A percentile compares a stretch with the other conserved stretches of the same genome.
Conservation (phyloP, 2,797 vertebrate genomes). For the Centroberyx gerrardi region DNA sequence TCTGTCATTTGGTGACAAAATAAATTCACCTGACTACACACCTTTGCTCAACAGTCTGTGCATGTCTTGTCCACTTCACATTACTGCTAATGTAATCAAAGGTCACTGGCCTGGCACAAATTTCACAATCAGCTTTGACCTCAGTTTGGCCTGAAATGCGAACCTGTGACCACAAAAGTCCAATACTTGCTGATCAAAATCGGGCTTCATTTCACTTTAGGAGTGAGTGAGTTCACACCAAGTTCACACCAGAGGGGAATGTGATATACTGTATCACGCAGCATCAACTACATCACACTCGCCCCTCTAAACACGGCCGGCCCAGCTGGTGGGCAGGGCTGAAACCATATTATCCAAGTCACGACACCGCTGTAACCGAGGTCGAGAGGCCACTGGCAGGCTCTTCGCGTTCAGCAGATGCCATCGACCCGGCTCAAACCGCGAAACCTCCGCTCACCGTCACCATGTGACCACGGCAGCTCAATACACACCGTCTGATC, state of each 20-base stretch:
- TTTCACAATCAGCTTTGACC: not conserved
- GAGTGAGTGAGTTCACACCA: too few species aligned
- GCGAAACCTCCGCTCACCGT: slow-evolving; percentile 1
- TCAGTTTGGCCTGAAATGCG: not conserved
- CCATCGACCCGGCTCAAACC: slow-evolving; percentile 34
- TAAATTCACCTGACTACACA: not conserved
- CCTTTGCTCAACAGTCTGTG: not conserved
- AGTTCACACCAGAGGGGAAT: not conserved
- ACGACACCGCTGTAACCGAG: not conserved
- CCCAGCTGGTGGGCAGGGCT: slow-evolving; percentile 43
- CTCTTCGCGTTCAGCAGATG: slow-evolving; percentile 29
- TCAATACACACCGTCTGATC: slow-evolving; percentile 25
- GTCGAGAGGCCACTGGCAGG: not conserved
- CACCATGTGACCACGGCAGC: slow-evolving; percentile 28
- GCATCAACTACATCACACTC: not conserved
- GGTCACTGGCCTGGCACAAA: not conserved
- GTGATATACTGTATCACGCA: not conserved
- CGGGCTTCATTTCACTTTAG: too few species aligned
- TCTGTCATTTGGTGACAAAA: slow-evolving; percentile 22
- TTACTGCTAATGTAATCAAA: not conserved
- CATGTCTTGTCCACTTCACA: not conserved
- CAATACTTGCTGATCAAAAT: slow-evolving; percentile 38
- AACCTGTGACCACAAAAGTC: slow-evolving; percentile 34
- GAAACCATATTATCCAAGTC: slow-evolving; percentile 33
- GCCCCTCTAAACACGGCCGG: not conserved